Base-by-base conservation (phyloP, 1,140 invertebrate genomes). In the Xylocopa sonorina region DNA sequence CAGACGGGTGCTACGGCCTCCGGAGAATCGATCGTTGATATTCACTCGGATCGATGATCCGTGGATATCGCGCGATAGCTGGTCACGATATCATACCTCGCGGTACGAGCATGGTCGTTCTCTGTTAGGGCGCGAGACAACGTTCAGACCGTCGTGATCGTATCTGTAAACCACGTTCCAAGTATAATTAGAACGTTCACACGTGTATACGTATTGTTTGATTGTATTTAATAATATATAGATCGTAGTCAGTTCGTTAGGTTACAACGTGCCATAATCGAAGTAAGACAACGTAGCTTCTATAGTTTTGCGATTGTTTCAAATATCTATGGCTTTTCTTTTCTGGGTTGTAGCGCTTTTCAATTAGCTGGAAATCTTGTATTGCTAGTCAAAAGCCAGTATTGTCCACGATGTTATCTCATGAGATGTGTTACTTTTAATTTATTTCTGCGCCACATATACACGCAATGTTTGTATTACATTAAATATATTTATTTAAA, bases 341-440 rank as follows among this genome's bases (percentile, higher is more conserved):
- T 32, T 21, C 24, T 58, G 27, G 12, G n/a, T 14, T 53, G n/a
- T 29, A 24, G 46, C 14, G 16, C 10, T 53, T 46, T 21, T 12
- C 5, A 10, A 24, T 24, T 24, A n/a, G 34, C 14, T 55, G 10
- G 41, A 24, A 81, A 72, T 41, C 1, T 66, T 69, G 46, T 34
- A 10, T 57, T 55, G 57, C 84, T 86, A 86, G 84, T 87, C 86
- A 84, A 75, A 68, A 55, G 34, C 21, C 85, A 87, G 86, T 87
- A 87, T 87, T 87, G 87, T 29, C 27, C 50, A 60, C 6, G 46
- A 64, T n/a, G 27, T 24, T 67, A 18, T 75, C 51, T 21, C 50
- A 10, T 53, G 41, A 46, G 12, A 38, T 3, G 10, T 27, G 16
- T 80, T 55, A 1, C 18, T 41, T 43, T 66, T 72, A 78, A 63